Evolutionary conservation across 2,888 invertebrate genomes (phyloP).

Genomic region (Seladonia tumulorum): DNA sequence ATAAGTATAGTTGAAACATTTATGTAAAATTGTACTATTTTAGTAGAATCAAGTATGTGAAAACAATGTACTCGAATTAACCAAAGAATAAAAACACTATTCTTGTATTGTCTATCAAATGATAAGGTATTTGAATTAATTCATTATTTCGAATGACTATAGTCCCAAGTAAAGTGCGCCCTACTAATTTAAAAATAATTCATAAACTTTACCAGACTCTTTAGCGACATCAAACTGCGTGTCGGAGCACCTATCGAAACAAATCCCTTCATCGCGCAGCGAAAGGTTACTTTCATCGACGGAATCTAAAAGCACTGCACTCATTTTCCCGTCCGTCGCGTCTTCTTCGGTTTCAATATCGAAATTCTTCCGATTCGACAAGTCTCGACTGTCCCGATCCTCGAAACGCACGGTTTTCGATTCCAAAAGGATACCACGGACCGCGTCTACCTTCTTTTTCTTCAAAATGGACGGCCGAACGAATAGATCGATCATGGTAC

Average conservation of each 20-base stretch:
- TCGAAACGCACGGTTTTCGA: slow-evolving; percentile 78
- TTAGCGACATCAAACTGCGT: slow-evolving; percentile 49
- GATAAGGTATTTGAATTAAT: no score
- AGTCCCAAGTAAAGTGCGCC: background rate
- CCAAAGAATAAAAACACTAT: no score
- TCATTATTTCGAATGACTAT: no score
- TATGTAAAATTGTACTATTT: no score
- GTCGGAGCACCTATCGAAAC: slow-evolving; percentile 18
- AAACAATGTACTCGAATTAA: no score
- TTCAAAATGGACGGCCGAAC: slow-evolving; percentile 72
- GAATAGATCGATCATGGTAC: slow-evolving; percentile 74
- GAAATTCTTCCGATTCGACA: background rate
- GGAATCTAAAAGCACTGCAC: background rate
- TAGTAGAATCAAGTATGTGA: no score
- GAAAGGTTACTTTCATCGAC: background rate
- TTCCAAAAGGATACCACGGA: slow-evolving; percentile 30
- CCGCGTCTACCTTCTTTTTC: slow-evolving; percentile 56
- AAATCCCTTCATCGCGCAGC: background rate
- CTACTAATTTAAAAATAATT: background rate
- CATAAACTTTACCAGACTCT: slow-evolving; percentile 52
- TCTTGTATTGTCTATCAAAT: no score
- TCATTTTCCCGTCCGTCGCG: background rate
- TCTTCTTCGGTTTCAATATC: slow-evolving; percentile 10
- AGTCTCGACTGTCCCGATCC: slow-evolving; percentile 61
- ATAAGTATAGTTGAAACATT: no score